These are phyloP conservation scores for Cynopterus brachyotis DNA, from an alignment of 2,113 vertebrate species.

Conservation along the genomic window DNA sequence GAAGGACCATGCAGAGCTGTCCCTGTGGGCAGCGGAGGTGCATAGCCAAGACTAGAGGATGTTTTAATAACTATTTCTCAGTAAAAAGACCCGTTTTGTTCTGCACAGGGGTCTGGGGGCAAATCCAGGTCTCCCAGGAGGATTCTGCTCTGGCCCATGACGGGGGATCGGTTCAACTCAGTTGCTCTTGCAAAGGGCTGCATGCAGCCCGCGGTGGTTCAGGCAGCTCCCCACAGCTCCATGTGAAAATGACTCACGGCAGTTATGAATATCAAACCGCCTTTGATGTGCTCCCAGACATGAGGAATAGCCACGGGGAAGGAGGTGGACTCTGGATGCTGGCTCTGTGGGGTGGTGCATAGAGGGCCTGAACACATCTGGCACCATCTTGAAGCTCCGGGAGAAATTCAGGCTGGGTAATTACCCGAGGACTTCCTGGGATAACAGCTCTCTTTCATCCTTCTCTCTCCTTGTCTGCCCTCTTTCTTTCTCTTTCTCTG, in stretches of 20 bases:
- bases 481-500: background rate
- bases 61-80: slow-evolving; percentile 69
- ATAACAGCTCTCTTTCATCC: slow-evolving; percentile 22
- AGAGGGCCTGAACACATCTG: slow-evolving; percentile 54
- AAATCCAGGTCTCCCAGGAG: slow-evolving; percentile 68
- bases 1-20: background rate
- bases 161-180: slow-evolving; percentile 59
- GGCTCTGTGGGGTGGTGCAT: background rate
- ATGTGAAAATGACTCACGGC: slow-evolving; percentile 72
- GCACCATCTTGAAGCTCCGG: background rate
- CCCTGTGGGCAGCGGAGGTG: background rate
- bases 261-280: slow-evolving; percentile 67
- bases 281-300: slow-evolving; percentile 73
- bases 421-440: slow-evolving; percentile 49
- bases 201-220: background rate
- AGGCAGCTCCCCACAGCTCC: slow-evolving; percentile 54
- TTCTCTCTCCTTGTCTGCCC: background rate
- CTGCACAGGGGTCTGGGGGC: slow-evolving; percentile 43
- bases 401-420: slow-evolving; percentile 50
- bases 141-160: slow-evolving; percentile 28
- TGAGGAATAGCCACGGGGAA: background rate
- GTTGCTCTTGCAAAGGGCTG: slow-evolving; percentile 64
- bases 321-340: slow-evolving; percentile 28
- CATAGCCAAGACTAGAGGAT: slow-evolving; percentile 24
- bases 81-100: slow-evolving; percentile 51